Conservation (phyloP, 2,113 vertebrate genomes). For the Halcyon malimbica region DNA sequence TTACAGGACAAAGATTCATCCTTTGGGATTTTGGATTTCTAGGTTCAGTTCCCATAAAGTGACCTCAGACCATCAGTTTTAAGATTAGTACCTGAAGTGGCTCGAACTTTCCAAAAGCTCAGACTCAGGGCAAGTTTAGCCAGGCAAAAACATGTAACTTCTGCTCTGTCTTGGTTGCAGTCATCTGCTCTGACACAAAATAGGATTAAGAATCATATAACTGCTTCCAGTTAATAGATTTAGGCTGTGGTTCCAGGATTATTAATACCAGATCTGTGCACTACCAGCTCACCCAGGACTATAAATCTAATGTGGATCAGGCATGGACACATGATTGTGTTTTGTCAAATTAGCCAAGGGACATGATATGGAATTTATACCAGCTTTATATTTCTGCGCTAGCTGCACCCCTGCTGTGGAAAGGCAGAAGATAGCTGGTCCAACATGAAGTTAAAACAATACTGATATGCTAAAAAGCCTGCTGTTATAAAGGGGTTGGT, state of each 20-base stretch:
- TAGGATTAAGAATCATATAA: slow-evolving; percentile 62
- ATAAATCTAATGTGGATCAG: slow-evolving; percentile 65
- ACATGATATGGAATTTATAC: slow-evolving; percentile 64
- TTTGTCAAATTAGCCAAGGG: slow-evolving; percentile 68
- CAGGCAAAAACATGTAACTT: background rate
- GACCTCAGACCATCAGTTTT: background rate
- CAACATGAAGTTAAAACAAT: background rate
- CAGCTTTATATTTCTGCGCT: slow-evolving; percentile 57
- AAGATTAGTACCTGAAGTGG: background rate
- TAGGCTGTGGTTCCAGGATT: slow-evolving; percentile 58
- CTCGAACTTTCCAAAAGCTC: background rate
- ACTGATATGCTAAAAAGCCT: background rate
- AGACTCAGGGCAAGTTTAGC: background rate
- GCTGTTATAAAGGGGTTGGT: background rate
- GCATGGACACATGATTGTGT: slow-evolving; percentile 69
- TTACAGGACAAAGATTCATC: background rate
- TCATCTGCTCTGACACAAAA: slow-evolving; percentile 61
- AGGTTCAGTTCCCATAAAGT: background rate
- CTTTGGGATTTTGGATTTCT: background rate
- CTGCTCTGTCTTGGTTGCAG: slow-evolving; percentile 21
- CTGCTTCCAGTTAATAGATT: slow-evolving; percentile 65
- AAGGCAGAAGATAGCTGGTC: slow-evolving; percentile 42
- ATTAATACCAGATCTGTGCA: slow-evolving; percentile 66
- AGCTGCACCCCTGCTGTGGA: slow-evolving; percentile 45
- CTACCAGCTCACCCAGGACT: slow-evolving; percentile 52